Conservation (phyloP, 2,113 vertebrate genomes). For the Romanogobio albipinnatus region DNA sequence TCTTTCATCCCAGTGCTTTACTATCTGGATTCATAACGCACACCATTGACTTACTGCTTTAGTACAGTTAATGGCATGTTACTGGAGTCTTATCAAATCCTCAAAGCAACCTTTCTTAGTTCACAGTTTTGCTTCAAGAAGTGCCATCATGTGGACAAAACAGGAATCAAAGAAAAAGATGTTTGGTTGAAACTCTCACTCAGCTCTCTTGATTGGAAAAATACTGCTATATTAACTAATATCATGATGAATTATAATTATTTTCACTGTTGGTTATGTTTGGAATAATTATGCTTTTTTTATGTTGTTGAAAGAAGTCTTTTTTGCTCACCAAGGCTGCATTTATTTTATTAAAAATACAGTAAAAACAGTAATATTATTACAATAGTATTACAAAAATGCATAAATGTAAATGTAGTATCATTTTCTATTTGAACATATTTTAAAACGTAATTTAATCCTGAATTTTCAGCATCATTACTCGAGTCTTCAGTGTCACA, state of each 20-base stretch:
- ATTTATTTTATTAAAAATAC: no score
- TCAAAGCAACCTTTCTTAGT: neutral
- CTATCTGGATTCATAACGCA: neutral
- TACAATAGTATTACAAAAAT: no score
- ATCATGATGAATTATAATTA: neutral
- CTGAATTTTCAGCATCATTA: no score
- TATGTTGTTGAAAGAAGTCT: no score
- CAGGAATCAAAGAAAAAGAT: neutral
- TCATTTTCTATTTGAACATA: no score
- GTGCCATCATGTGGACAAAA: conserved; percentile 36
- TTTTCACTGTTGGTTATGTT: no score
- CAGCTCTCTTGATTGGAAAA: neutral
- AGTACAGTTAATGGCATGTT: neutral
- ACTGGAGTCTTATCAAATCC: neutral
- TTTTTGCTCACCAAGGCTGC: no score
- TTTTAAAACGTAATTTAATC: no score
- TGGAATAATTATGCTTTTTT: no score
- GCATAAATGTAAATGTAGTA: no score
- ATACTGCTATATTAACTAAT: neutral
- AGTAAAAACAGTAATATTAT: no score
- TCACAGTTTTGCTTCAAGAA: neutral
- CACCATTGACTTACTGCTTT: neutral
- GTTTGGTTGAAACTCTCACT: neutral
- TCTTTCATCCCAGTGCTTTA: neutral
- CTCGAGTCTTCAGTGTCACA: no score